phyloP scores from a whole-genome alignment of 2,113 vertebrate genomes.

The Thymallus thymallus region DNA sequence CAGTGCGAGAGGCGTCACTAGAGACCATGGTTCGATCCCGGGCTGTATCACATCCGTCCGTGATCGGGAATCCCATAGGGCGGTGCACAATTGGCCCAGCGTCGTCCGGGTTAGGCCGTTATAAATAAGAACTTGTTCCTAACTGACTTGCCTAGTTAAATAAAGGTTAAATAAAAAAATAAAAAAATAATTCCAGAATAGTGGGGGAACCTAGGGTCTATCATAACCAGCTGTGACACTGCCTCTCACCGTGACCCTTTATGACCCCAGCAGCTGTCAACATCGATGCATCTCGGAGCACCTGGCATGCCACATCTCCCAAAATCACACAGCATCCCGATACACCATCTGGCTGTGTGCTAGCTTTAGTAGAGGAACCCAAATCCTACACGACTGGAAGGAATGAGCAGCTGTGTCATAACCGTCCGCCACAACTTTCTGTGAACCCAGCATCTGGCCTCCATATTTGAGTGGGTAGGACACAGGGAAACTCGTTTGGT shows the following conservation, averaged over 20 bases:
- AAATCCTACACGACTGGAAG: slow-evolving; percentile 20
- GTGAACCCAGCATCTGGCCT: slow-evolving; percentile 70
- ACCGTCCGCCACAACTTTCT: slow-evolving; percentile 48
- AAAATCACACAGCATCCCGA: slow-evolving; percentile 59
- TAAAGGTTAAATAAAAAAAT: no score
- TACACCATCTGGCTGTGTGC: slow-evolving; percentile 66
- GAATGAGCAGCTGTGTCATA: slow-evolving; percentile 68
- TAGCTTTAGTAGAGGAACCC: slow-evolving; percentile 45
- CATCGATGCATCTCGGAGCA: slow-evolving; percentile 57
- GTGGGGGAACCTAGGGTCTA: slow-evolving; percentile 40
- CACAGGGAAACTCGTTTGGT: slow-evolving; percentile 35
- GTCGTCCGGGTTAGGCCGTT: no score
- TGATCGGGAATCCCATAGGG: no score
- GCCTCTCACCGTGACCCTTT: slow-evolving; percentile 32
- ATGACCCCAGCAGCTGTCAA: slow-evolving; percentile 68
- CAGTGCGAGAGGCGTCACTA: no score
- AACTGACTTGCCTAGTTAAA: no score
- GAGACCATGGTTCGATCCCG: no score
- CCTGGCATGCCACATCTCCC: slow-evolving; percentile 60
- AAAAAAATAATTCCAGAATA: slow-evolving; percentile 44
- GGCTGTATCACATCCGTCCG: no score
- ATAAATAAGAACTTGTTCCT: no score
- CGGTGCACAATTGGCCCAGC: no score
- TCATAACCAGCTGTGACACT: slow-evolving; percentile 57
- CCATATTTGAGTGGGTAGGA: slow-evolving; percentile 59